Base-by-base conservation (phyloP, 2,888 invertebrate species). In the Nasonia oneida region DNA sequence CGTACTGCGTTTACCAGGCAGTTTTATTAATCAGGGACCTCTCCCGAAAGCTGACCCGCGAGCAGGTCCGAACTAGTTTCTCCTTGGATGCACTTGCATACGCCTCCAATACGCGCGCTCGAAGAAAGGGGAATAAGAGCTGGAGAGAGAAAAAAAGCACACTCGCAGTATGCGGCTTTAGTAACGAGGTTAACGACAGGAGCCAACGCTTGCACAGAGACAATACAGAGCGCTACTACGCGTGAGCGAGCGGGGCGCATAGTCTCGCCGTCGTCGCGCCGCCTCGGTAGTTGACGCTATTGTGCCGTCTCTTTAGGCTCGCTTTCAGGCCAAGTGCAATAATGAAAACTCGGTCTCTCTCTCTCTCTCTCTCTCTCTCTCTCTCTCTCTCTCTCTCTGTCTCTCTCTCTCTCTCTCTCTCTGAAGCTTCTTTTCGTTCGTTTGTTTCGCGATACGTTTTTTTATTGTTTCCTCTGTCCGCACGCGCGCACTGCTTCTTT, bases 21-120 rank as follows among this genome's bases (percentile, higher is more conserved):
- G 37, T 71, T 39, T 71, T 10, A 37, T 39, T 71, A n/a, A 61
- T 29, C 18, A 61, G 42, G 67, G 37, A 33, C 57, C 84, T 47
- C 79, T 47, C 67, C 47, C 42, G 50, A 61, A 47, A 70, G 81
- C 70, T 75, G 70, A 84, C 84, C 70, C 57, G 77, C 81, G 33
- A 50, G 87, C 90, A 81, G 82, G 90, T 88, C 86, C 83, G 81
- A 81, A 87, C 89, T 71, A 18, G 89, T 88, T 90, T 87, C 87
- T 83, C 42, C 4, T 18, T 12, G 14, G 67, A 53, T 42, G 42
- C 37, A 67, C 23, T 53, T 29, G 18, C 29, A 71, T n/a, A 23
- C 39, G 77, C 61, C 73, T n/a, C 29, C 42, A 39, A 47, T 23
- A 10, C 57, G 37, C 18, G 12, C 39, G 5, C 57, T 67, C 12